Evolutionary conservation across 2,113 vertebrate species (phyloP).

Genomic region (Mesocricetus auratus): DNA sequence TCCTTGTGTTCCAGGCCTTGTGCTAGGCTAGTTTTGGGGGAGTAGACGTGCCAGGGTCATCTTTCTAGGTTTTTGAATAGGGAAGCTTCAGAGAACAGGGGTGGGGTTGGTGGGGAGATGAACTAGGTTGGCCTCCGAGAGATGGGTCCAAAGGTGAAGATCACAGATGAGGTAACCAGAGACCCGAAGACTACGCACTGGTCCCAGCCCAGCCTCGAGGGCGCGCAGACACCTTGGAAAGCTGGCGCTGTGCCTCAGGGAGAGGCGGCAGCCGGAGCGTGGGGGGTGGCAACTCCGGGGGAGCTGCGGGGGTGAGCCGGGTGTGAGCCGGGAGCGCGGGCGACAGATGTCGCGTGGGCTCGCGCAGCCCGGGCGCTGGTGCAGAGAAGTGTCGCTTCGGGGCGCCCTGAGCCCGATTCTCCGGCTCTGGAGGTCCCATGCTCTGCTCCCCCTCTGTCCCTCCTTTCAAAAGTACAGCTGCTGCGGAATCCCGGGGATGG

Average conservation of each 20-base stretch:
- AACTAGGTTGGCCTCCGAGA: not conserved
- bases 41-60: not conserved
- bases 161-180: not conserved
- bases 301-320: conserved; percentile 77
- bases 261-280: conserved; percentile 82
- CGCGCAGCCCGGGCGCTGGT: conserved; percentile 57
- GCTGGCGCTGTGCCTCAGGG: conserved; percentile 53
- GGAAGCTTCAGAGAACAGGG: not conserved
- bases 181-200: not conserved
- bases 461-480: not conserved
- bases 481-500: not conserved
- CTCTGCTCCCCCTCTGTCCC: not conserved
- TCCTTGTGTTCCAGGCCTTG: not conserved
- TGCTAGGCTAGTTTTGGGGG: not conserved
- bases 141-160: not conserved
- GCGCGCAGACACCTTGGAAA: conserved; percentile 49
- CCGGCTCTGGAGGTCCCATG: not conserved
- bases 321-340: conserved; percentile 79
- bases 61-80: not conserved
- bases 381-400: conserved; percentile 45
- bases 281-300: conserved; percentile 75
- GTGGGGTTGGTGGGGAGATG: not conserved
- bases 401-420: conserved; percentile 23
- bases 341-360: conserved; percentile 81
- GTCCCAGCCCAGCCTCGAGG: not conserved